A percentile compares a stretch with the other conserved stretches of the same genome.
These are phyloP conservation scores for Chromoteleia sp. DNA, from an alignment of 2,888 invertebrate genomes.

Conservation along the genomic window DNA sequence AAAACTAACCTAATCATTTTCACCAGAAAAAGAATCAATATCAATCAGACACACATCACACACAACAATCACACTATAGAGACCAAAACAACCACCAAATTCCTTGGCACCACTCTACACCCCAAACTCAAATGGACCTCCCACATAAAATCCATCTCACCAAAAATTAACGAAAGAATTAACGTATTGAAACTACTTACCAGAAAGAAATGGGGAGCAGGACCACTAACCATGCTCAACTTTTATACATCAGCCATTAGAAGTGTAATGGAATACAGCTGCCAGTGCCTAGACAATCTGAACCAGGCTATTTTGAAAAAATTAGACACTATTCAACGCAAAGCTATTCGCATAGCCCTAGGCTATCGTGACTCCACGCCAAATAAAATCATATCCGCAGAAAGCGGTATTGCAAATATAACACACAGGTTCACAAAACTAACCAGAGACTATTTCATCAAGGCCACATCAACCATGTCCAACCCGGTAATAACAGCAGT, in stretches of 20 bases:
- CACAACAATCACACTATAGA: background rate
- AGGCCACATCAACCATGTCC: constrained; percentile 6
- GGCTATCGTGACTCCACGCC: constrained; percentile 38
- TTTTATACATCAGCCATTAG: background rate
- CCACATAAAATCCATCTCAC: background rate
- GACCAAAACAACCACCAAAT: background rate
- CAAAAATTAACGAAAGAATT: background rate
- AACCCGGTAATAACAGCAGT: constrained; percentile 26
- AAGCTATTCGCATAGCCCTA: constrained; percentile 22
- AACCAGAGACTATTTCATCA: constrained; percentile 33
- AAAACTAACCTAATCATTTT: constrained; percentile 1
- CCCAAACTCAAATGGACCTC: background rate
- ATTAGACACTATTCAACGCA: constrained; percentile 21
- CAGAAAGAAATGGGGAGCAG: background rate
- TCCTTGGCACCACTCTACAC: background rate
- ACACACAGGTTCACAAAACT: background rate
- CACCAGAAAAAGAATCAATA: constrained; percentile 1
- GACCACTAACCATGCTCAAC: background rate
- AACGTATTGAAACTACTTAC: background rate
- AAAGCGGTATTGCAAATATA: constrained; percentile 12
- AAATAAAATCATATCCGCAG: background rate
- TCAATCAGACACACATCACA: background rate
- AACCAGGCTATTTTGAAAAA: constrained; percentile 10
- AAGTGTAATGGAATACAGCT: constrained; percentile 8
- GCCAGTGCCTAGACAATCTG: constrained; percentile 7